Evolutionary conservation across 2,888 invertebrate genomes (phyloP), one percentile per base, ranked within the genome.

Genomic region (Eupelmus urozonus): DNA sequence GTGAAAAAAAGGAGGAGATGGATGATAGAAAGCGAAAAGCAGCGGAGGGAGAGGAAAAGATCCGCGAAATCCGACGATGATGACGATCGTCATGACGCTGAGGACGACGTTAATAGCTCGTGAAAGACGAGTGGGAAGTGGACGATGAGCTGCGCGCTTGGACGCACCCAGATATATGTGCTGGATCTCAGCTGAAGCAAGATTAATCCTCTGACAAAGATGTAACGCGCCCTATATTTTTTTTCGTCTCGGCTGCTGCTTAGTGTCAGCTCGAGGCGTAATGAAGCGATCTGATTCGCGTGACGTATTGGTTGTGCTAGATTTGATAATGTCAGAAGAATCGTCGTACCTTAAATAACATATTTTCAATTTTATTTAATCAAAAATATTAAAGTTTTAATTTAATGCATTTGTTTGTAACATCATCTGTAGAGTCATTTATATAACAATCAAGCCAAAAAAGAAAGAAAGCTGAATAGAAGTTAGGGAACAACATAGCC

Each of bases 221-320:
- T 18, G 13, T 63, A 63, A 63, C 20, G 25, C 40, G 9, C 18
- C 13, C 53, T 72, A 63, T 62, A 51, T 53, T 53, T 49, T 53
- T 40, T 72, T 63, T 63, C 18, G 29, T 51, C 34, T 34, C 9
- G 40, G 9, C 9, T 0, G 25, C 20, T 42, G 25, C 16, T 49
- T 29, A 29, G 18, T 59, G 49, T 60, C 49, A 60, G 49, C 20
- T 60, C 13, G 25, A 62, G 40, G 16, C n/a, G 40, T 72, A 62
- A 51, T 53, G 62, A 20, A 13, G 23, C 62, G 20, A 72, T 63
- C 63, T 63, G 53, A 72, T 72, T 60, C 34, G 40, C 27, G 63
- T 73, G 55, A 55, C 40, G 51, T 16, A 42, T 34, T 9, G 34
- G 34, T 5, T 34, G 34, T 9, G 34, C 9, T 34, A 34, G 34